phyloP scores from a whole-genome alignment of 2,888 invertebrate genomes.

The Dascillus cervinus region DNA sequence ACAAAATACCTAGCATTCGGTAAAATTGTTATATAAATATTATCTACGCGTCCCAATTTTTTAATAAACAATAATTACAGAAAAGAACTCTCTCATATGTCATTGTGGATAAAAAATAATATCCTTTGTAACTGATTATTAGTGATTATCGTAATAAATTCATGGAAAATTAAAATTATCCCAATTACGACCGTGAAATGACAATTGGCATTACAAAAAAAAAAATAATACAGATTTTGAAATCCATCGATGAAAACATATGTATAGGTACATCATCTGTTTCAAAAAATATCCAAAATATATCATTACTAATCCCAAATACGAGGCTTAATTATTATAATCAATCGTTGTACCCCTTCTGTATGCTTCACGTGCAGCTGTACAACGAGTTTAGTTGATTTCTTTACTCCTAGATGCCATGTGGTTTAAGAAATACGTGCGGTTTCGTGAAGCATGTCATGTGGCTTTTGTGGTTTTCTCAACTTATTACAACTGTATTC shows the following conservation, averaged over 20 bases:
- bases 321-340: slow-evolving; percentile 23
- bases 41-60: too few relatives aligned
- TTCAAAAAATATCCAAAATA: slow-evolving; percentile 20
- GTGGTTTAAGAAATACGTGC: slow-evolving; percentile 16
- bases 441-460: slow-evolving; percentile 13
- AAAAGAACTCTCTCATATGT: slow-evolving; percentile 7
- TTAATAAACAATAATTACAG: slow-evolving; percentile 6
- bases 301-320: slow-evolving; percentile 20
- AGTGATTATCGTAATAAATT: slow-evolving; percentile 14
- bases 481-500: too few relatives aligned
- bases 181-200: slow-evolving; percentile 10
- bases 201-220: slow-evolving; percentile 12
- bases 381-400: slow-evolving; percentile 7
- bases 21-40: too few relatives aligned
- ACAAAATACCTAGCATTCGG: too few relatives aligned
- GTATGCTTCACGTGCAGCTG: slow-evolving; percentile 14
- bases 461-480: slow-evolving; percentile 15
- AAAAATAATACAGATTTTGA: slow-evolving; percentile 6
- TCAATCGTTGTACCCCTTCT: slow-evolving; percentile 15
- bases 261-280: slow-evolving; percentile 21
- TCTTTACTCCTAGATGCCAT: slow-evolving; percentile 19
- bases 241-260: slow-evolving; percentile 12
- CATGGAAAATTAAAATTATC: slow-evolving; percentile 15
- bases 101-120: slow-evolving; percentile 5
- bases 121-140: slow-evolving; percentile 7